Evolutionary conservation across 2,888 invertebrate genomes (phyloP).

Genomic region (Bhutanitis thaidina): DNA sequence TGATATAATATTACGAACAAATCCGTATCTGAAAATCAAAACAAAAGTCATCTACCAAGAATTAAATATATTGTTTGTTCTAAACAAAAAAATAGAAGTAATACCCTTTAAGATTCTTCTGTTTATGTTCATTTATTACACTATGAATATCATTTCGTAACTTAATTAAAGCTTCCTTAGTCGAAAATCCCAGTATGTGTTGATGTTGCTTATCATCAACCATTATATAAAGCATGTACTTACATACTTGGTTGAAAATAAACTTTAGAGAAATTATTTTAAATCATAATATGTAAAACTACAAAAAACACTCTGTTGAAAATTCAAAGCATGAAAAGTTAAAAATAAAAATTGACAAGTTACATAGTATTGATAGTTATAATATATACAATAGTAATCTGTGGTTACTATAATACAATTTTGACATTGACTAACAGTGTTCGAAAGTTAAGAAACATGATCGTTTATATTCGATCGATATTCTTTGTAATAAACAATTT

Average conservation of each 20-base stretch:
- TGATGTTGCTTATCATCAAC: slow-evolving; percentile 53
- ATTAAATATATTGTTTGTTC: too few relatives aligned
- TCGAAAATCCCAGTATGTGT: slow-evolving; percentile 79
- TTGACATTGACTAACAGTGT: too few relatives aligned
- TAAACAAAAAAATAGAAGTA: slow-evolving; percentile 4
- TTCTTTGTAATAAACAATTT: too few relatives aligned
- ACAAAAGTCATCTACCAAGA: not conserved
- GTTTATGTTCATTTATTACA: slow-evolving; percentile 82
- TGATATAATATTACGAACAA: slow-evolving; percentile 61
- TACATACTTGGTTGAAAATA: slow-evolving; percentile 7
- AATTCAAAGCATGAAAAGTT: too few relatives aligned
- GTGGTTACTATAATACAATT: too few relatives aligned
- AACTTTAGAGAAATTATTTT: not conserved
- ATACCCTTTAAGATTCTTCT: slow-evolving; percentile 73
- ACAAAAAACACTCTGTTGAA: not conserved
- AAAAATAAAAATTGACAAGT: too few relatives aligned
- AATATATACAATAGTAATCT: too few relatives aligned
- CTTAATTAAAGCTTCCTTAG: slow-evolving; percentile 83
- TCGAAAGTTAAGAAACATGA: too few relatives aligned
- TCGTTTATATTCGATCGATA: too few relatives aligned
- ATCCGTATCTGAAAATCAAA: slow-evolving; percentile 49
- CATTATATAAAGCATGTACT: slow-evolving; percentile 35
- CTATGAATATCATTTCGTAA: slow-evolving; percentile 85
- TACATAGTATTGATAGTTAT: too few relatives aligned
- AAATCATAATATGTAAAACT: slow-evolving; percentile 18